Evolutionary conservation across 1,140 invertebrate species (phyloP).

Genomic region (Scylla paramamosain): DNA sequence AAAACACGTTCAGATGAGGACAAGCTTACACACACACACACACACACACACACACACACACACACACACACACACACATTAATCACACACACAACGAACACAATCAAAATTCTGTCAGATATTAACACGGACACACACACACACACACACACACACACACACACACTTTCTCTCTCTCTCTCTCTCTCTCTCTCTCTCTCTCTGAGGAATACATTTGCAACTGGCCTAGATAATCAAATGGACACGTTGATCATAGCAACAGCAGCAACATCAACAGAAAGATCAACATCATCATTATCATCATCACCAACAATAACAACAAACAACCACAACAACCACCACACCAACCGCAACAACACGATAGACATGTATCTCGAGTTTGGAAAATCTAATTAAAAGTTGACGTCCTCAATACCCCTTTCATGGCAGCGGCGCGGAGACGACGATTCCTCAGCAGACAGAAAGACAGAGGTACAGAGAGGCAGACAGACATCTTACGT

Average conservation of each 20-base stretch:
- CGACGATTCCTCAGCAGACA: no score
- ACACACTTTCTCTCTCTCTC: not conserved
- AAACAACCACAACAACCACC: not conserved
- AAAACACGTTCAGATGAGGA: no score
- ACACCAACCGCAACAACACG: not conserved
- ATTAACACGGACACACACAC: not conserved
- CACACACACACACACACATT: not conserved
- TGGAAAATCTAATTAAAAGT: no score
- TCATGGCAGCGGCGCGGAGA: no score
- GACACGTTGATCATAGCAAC: not conserved
- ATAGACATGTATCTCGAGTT: no score
- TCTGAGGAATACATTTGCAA: not conserved
- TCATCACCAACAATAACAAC: no score
- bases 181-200: not conserved
- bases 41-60: not conserved
- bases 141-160: not conserved
- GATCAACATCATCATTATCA: no score
- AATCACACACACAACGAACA: not conserved
- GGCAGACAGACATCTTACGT: not conserved
- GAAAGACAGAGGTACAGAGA: no score
- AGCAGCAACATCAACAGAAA: not conserved
- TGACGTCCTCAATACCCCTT: no score
- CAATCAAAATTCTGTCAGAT: not conserved
- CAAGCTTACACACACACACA: not conserved
- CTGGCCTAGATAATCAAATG: not conserved